Percentiles rank a stretch among this genome's conserved stretches.
Conservation (phyloP, 2,888 invertebrate species). For the Sphaerophoria rueppellii region DNA sequence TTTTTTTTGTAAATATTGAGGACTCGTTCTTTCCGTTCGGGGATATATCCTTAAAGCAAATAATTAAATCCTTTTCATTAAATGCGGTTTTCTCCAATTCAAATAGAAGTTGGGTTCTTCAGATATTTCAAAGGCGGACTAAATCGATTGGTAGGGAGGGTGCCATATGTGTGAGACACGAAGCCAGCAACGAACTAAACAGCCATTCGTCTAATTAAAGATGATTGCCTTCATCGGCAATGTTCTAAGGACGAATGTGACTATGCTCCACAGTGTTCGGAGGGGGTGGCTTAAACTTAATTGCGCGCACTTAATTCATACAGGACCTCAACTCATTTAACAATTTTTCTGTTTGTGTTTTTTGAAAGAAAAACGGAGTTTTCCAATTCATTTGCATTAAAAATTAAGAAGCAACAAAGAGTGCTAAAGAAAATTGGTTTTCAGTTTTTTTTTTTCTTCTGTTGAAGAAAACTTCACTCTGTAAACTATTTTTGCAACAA, state of each 20-base stretch:
- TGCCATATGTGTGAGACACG: not conserved
- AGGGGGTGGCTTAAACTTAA: constrained; percentile 43
- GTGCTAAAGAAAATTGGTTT: constrained; percentile 34
- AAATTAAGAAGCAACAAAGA: constrained; percentile 54
- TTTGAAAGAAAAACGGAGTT: constrained; percentile 7
- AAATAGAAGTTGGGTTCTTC: constrained; percentile 46
- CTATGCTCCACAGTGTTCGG: not conserved
- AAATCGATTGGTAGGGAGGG: constrained; percentile 62
- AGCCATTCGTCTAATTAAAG: constrained; percentile 70
- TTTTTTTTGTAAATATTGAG: constrained; percentile 8
- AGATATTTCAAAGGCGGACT: constrained; percentile 41
- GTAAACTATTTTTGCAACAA: constrained; percentile 56
- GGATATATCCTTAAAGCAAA: constrained; percentile 72
- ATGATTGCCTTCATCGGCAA: constrained; percentile 63
- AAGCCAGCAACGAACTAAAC: not conserved
- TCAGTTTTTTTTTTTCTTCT: not conserved
- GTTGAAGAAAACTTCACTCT: not conserved
- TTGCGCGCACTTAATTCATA: constrained; percentile 63
- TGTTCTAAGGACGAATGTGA: constrained; percentile 12
- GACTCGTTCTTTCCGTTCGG: constrained; percentile 41
- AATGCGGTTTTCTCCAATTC: constrained; percentile 62
- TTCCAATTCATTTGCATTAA: constrained; percentile 68
- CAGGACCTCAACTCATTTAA: constrained; percentile 34
- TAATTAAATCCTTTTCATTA: constrained; percentile 74
- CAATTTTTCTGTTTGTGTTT: constrained; percentile 34